Percentiles rank a stretch among this genome's conserved stretches.
phyloP scores from a whole-genome alignment of 2,797 vertebrate species.

The Hypotaenidia okinawae region DNA sequence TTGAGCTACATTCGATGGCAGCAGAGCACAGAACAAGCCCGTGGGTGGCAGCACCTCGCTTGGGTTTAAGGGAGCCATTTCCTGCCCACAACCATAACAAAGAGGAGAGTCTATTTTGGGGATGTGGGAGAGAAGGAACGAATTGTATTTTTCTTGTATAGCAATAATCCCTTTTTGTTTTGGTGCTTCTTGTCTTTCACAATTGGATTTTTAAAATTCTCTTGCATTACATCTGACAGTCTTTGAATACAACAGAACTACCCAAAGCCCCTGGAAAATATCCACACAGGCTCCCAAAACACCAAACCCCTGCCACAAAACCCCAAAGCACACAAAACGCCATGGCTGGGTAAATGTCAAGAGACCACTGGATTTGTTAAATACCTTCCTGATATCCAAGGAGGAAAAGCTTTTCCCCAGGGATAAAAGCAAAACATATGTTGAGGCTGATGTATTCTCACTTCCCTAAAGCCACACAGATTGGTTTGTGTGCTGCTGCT shows the following conservation, averaged over 20 bases:
- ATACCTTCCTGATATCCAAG: neutral
- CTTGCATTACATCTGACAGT: neutral
- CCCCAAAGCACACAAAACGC: neutral
- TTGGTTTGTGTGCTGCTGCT: neutral
- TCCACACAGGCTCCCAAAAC: no score
- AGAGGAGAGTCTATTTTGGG: neutral
- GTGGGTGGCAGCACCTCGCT: constrained; percentile 49
- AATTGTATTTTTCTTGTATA: neutral
- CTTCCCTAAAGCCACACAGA: neutral
- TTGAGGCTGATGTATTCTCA: neutral
- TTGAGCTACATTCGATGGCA: neutral
- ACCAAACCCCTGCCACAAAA: neutral
- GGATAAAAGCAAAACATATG: neutral
- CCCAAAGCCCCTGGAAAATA: accelerated
- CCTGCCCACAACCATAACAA: neutral
- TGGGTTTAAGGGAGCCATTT: constrained; percentile 14
- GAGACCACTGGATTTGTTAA: neutral
- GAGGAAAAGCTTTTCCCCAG: neutral
- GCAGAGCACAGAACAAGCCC: neutral
- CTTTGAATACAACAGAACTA: neutral
- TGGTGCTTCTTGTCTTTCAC: neutral
- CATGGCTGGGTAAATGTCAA: neutral
- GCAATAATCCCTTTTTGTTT: neutral
- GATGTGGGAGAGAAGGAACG: accelerated
- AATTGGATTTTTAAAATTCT: neutral